Percentiles rank a stretch among this genome's conserved stretches.
phyloP scores from a whole-genome alignment of 1,140 invertebrate genomes.

The Anadara kagoshimensis region DNA sequence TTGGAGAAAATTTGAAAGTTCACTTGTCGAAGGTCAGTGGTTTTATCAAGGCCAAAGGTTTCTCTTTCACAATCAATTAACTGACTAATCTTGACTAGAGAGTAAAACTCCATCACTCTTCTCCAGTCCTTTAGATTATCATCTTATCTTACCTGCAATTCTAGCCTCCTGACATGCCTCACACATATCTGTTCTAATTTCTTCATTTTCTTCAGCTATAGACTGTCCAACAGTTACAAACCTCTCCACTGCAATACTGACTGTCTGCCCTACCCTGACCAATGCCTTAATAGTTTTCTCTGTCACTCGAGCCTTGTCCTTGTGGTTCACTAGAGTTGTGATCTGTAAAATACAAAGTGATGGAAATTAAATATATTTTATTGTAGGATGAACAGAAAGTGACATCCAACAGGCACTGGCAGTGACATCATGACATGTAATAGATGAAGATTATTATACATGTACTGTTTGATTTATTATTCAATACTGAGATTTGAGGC shows the following conservation, averaged over 20 bases:
- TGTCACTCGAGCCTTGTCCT: constrained; percentile 76
- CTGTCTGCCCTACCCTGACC: constrained; percentile 93
- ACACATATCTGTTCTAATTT: constrained; percentile 96
- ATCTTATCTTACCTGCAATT: constrained; percentile 84
- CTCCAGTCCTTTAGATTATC: neutral
- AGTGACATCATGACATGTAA: no score
- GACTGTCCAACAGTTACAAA: constrained; percentile 98
- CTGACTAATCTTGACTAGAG: no score
- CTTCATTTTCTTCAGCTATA: constrained; percentile 97
- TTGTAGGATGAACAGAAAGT: constrained; percentile 6
- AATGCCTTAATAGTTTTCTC: constrained; percentile 83
- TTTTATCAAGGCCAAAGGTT: no score
- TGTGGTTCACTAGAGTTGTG: constrained; percentile 87
- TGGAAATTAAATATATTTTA: neutral
- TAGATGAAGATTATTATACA: no score
- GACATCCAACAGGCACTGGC: no score
- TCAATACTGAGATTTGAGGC: no score
- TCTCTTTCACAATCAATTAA: no score
- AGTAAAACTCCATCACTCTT: no score
- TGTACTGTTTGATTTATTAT: no score
- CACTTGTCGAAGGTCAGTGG: no score
- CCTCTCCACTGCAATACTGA: constrained; percentile 96
- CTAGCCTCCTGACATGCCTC: constrained; percentile 97
- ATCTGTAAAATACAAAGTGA: constrained; percentile 82
- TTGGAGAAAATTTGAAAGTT: no score